Evolutionary conservation across 1,140 invertebrate genomes (phyloP).

Genomic region (Tenebrio molitor): DNA sequence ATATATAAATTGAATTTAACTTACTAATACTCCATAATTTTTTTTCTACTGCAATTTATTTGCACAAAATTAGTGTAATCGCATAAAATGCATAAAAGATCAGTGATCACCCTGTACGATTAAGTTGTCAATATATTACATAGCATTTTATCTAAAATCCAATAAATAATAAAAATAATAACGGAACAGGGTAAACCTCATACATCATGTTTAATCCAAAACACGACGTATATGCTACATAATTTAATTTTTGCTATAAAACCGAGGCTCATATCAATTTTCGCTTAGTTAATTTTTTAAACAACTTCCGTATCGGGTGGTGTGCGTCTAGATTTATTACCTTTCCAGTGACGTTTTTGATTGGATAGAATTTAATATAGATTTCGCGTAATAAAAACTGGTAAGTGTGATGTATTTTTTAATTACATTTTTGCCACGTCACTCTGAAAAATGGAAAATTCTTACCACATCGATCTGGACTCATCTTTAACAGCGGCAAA

Average conservation of each 20-base stretch:
- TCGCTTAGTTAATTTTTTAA: conserved; percentile 37
- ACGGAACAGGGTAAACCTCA: conserved; percentile 17
- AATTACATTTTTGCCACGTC: not conserved
- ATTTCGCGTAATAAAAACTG: conserved; percentile 5
- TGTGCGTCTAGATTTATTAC: conserved; percentile 14
- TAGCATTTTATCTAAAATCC: conserved; percentile 26
- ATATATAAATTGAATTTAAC: conserved; percentile 11
- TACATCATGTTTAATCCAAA: conserved; percentile 28
- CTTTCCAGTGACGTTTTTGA: conserved; percentile 28
- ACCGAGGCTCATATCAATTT: conserved; percentile 16
- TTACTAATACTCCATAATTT: not conserved
- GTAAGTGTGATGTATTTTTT: not conserved
- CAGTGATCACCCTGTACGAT: conserved; percentile 16
- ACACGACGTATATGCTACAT: conserved; percentile 13
- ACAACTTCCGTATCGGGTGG: not conserved
- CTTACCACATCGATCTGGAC: too few relatives aligned
- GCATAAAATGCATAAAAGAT: conserved; percentile 20
- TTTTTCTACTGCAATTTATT: conserved; percentile 1
- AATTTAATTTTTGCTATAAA: conserved; percentile 37
- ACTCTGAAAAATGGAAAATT: too few relatives aligned
- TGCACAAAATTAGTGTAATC: conserved; percentile 18
- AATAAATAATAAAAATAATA: conserved; percentile 40
- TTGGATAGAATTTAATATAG: conserved; percentile 16
- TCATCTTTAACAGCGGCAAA: too few relatives aligned
- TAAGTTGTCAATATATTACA: conserved; percentile 29